Conservation (phyloP, 2,797 vertebrate species). For the Hippoglossus hippoglossus region DNA sequence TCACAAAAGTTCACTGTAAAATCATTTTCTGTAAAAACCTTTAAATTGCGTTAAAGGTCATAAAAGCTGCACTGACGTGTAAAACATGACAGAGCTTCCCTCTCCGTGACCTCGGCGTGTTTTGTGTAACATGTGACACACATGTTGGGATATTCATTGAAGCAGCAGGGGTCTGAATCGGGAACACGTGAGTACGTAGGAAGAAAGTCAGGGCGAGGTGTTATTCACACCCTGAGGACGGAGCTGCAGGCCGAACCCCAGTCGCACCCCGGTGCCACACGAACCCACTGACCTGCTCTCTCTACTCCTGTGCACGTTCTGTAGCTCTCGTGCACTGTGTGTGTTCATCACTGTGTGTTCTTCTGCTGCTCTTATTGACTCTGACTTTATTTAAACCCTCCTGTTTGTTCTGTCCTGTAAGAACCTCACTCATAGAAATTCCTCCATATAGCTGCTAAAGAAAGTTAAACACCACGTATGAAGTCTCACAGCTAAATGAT, state of each 20-base stretch:
- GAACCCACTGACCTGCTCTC: conserved; percentile 38
- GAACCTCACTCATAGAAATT: too few relatives aligned
- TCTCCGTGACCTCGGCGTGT: background rate
- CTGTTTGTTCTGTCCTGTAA: too few relatives aligned
- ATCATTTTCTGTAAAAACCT: too few relatives aligned
- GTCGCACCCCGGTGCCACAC: conserved; percentile 22
- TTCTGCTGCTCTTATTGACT: background rate
- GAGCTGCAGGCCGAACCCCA: background rate
- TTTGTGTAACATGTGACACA: too few relatives aligned
- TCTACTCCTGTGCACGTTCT: too few relatives aligned
- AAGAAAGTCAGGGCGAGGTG: conserved; percentile 9
- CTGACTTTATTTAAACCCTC: background rate
- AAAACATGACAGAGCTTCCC: too few relatives aligned
- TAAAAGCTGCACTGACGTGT: too few relatives aligned
- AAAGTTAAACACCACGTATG: too few relatives aligned
- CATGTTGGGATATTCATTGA: background rate
- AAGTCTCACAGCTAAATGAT: too few relatives aligned
- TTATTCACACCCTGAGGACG: background rate
- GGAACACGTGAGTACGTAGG: background rate
- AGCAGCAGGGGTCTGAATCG: background rate
- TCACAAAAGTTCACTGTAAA: too few relatives aligned
- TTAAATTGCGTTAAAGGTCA: too few relatives aligned
- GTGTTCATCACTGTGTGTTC: background rate
- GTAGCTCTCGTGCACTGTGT: background rate
- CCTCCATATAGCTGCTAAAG: too few relatives aligned